These are phyloP conservation scores for Arvicanthis niloticus DNA, from an alignment of 2,113 vertebrate species.

Conservation along the genomic window DNA sequence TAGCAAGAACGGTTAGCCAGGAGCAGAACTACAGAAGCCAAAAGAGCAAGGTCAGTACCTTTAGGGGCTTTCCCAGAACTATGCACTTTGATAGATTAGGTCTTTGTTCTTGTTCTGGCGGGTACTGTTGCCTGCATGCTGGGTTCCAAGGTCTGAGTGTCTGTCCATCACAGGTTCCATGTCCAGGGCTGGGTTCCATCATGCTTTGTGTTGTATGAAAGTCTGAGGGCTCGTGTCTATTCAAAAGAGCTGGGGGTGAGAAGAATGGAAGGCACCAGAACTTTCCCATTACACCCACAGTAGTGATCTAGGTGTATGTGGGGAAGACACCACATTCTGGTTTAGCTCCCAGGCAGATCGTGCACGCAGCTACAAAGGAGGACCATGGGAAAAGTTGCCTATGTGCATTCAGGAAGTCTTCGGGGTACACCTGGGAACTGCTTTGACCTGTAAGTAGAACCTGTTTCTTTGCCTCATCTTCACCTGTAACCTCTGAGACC, in stretches of 20 bases:
- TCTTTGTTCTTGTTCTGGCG: background rate
- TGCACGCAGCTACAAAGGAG: conserved; percentile 93
- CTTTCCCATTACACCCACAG: conserved; percentile 93
- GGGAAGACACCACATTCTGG: conserved; percentile 95
- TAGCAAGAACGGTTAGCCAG: no score
- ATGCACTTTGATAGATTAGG: no score
- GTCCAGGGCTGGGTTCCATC: no score
- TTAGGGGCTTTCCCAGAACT: no score
- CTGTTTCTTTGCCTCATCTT: conserved; percentile 21
- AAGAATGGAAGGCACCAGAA: conserved; percentile 91
- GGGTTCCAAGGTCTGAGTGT: background rate
- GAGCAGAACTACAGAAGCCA: no score
- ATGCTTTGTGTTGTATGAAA: background rate
- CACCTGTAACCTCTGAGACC: conserved; percentile 67
- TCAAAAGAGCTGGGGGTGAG: conserved; percentile 91
- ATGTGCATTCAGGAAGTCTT: conserved; percentile 95
- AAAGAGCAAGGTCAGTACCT: no score
- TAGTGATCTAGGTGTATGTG: conserved; percentile 95
- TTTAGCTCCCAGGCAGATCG: conserved; percentile 93
- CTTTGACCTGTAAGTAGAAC: conserved; percentile 94
- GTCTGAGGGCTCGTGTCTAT: conserved; percentile 89
- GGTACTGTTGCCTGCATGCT: background rate
- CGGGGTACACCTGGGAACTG: conserved; percentile 94
- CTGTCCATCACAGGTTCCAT: background rate
- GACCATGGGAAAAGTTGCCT: conserved; percentile 92